Conservation (phyloP, 2,888 invertebrate genomes). For the Drosophila anomalata region DNA sequence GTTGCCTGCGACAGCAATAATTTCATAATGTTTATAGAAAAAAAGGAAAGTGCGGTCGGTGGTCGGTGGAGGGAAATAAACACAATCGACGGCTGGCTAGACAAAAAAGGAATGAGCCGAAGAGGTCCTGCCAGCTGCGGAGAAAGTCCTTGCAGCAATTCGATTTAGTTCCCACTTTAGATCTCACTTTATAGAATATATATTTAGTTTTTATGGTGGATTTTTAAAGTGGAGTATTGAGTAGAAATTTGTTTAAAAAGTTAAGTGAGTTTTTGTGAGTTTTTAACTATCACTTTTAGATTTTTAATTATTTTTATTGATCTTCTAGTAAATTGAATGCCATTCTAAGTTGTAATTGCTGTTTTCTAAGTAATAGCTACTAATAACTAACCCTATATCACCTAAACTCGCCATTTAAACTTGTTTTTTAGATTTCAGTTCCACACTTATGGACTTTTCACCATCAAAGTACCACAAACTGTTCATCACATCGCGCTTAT, state of each 20-base stretch:
- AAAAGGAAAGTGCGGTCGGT: neutral
- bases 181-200: neutral
- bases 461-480: slow-evolving; percentile 14
- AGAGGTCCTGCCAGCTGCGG: neutral
- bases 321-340: too few relatives aligned
- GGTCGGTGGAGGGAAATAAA: slow-evolving; percentile 7
- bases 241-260: too few relatives aligned
- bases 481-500: slow-evolving; percentile 33
- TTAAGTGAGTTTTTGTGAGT: too few relatives aligned
- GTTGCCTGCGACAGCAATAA: slow-evolving; percentile 54
- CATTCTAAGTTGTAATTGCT: too few relatives aligned
- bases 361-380: too few relatives aligned
- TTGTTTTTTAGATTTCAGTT: neutral
- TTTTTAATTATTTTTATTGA: too few relatives aligned
- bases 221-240: too few relatives aligned
- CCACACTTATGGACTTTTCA: neutral
- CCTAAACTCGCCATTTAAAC: neutral
- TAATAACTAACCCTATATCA: too few relatives aligned
- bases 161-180: neutral
- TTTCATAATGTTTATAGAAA: slow-evolving; percentile 46
- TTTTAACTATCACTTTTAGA: too few relatives aligned
- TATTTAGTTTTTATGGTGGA: neutral
- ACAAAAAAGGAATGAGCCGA: neutral
- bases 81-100: slow-evolving; percentile 12
- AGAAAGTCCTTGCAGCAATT: neutral